Conservation (phyloP, 2,113 vertebrate genomes). For the Ciconia maguari region DNA sequence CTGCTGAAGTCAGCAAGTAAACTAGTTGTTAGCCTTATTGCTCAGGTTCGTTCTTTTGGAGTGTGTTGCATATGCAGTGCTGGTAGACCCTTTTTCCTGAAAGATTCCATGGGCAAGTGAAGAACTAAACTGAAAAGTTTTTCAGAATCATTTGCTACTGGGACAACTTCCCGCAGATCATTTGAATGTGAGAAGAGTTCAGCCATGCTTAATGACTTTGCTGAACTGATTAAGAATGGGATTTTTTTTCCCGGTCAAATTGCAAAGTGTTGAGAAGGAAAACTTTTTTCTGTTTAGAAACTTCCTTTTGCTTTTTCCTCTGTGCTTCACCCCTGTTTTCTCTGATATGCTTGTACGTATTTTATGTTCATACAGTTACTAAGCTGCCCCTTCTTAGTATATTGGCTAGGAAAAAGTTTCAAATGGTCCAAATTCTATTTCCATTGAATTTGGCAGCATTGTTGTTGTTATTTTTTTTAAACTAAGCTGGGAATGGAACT, state of each 20-base stretch:
- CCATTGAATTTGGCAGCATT: neutral
- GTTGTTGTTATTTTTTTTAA: neutral
- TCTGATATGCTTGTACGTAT: neutral
- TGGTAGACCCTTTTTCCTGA: neutral
- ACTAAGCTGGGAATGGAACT: neutral
- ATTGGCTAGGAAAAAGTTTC: neutral
- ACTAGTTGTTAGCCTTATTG: neutral
- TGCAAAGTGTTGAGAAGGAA: neutral
- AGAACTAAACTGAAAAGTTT: neutral
- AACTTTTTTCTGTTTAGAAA: neutral
- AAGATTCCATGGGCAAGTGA: neutral
- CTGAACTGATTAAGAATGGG: neutral
- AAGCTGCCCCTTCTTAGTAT: neutral
- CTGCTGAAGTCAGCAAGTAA: neutral
- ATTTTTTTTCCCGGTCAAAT: neutral
- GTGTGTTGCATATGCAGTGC: neutral
- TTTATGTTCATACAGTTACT: neutral
- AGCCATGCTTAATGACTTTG: neutral
- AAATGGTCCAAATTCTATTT: neutral
- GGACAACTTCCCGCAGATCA: neutral
- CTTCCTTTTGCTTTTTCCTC: neutral
- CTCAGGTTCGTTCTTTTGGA: neutral
- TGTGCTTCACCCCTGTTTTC: neutral
- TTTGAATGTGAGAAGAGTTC: neutral
- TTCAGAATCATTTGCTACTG: neutral